Evolutionary conservation across 2,888 invertebrate species (phyloP), one percentile per base, ranked within the genome.

Genomic region (Dendrolimus houi): DNA sequence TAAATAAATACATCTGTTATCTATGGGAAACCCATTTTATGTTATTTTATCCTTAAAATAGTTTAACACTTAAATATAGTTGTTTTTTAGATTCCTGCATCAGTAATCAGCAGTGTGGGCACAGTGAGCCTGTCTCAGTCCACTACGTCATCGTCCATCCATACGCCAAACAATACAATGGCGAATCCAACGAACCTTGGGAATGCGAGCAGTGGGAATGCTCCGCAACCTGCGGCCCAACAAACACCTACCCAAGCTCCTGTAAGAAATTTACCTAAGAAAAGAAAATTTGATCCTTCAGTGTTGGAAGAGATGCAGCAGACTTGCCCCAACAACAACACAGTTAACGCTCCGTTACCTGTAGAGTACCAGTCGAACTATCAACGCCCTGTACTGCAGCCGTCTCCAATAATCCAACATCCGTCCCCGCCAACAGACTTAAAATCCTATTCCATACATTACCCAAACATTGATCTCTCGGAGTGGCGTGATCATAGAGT

Each of bases 401-500:
- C 83, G 1, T 86, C 87, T 0, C 85, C 87, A 1, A 83, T 87
- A 55, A 75, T 85, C 47, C 86, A 79, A 62, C 84, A 88, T 53
- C 89, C 91, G 1, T 92, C 93, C 1, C 93, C 93, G 60, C 91
- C 92, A 52, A 79, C 87, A 14, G 93, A 93, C 52, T 83, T 92
- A 52, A 93, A 93, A 62, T 68, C 77, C 2, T 86, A 77, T 65
- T 68, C 72, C 41, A 74, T 83, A 41, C 77, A 76, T 64, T 94
- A 93, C 74, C 93, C 93, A 12, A 90, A 92, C 70, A 93, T 98
- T 65, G 97, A 98, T 89, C 92, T 98, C 69, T 95, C 94, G 72
- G 98, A 98, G 86, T 99, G 98, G 98, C 94, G 95, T 68, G 96
- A 97, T 75, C 97, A 98, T 80, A 92, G 98, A 70, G 97, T 98